Base-by-base conservation (phyloP, 2,113 vertebrate genomes). In the Oryzias javanicus region DNA sequence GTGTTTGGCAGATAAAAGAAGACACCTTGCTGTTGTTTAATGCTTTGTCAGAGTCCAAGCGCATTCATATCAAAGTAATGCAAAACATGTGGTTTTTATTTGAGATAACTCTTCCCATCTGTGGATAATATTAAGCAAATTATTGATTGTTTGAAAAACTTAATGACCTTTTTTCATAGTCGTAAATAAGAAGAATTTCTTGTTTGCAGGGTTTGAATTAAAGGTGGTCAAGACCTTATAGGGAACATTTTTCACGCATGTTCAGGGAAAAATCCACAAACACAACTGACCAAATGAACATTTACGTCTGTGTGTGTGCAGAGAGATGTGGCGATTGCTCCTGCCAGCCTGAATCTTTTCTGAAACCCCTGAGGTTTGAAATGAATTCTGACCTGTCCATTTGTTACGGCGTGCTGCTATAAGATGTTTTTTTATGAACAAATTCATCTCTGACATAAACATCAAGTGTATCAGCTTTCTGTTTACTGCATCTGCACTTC, bases 371-470 rank as follows among this genome's bases (percentile, higher is more conserved):
- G 56, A 53, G 40, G 48, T 70, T 55, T 59, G 44, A 22, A 58
- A 55, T 47, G 42, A 67, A 55, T 51, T 70, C 24, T 67, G 27
- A 17, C 22, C 24, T n/a, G 57, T 47, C 51, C 6, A 51, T 64
- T 19, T 55, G 49, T 60, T 24, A 59, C 41, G 19, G 50, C 1
- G 7, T 61, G 61, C 14, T 29, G 55, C 40, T 44, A 19, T 19
- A 42, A 49, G 46, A 19, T 20, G 17, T 22, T 59, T 19, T 51
- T 22, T 66, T 24, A 48, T 27, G 29, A 55, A 49, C 14, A 18
- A 19, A 65, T 64, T 63, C 55, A 59, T 67, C 62, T 63, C 49
- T 63, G 58, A 79, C 35, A 65, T 46, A 54, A 18, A 66, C 46
- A 76, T 56, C 49, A 49, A 19, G 42, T 13, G 27, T 51, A 70